Evolutionary conservation across 2,888 invertebrate genomes (phyloP).

Genomic region (Pristionchus maxplancki): DNA sequence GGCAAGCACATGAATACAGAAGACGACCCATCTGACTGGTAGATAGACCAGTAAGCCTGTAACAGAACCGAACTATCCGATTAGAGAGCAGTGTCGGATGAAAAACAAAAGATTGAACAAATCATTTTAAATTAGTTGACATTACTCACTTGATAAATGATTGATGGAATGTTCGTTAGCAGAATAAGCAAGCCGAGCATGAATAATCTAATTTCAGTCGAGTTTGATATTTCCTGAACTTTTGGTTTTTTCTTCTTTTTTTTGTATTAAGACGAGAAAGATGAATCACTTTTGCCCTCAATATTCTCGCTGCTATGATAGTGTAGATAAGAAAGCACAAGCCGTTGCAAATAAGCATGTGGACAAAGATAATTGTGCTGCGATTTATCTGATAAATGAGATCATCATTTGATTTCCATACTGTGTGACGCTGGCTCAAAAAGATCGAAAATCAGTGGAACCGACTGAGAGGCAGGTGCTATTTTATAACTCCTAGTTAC

Average conservation of each 20-base stretch:
- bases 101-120: too few relatives aligned
- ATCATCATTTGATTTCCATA: too few relatives aligned
- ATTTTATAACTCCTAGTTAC: too few relatives aligned
- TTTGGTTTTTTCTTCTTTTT: not conserved
- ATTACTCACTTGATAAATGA: too few relatives aligned
- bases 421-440: not conserved
- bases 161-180: not conserved
- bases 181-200: not conserved
- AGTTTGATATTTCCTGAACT: not conserved
- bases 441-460: not conserved
- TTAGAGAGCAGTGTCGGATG: not conserved
- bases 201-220: not conserved
- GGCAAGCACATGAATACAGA: not conserved
- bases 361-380: not conserved
- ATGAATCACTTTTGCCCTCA: not conserved
- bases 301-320: not conserved
- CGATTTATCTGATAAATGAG: not conserved
- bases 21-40: not conserved
- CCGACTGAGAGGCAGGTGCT: not conserved
- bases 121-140: too few relatives aligned
- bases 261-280: too few relatives aligned
- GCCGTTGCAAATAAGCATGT: not conserved
- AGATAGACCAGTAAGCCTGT: not conserved
- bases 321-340: not conserved
- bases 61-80: not conserved